Conservation (phyloP, 2,888 invertebrate species). For the Acleris cristana region DNA sequence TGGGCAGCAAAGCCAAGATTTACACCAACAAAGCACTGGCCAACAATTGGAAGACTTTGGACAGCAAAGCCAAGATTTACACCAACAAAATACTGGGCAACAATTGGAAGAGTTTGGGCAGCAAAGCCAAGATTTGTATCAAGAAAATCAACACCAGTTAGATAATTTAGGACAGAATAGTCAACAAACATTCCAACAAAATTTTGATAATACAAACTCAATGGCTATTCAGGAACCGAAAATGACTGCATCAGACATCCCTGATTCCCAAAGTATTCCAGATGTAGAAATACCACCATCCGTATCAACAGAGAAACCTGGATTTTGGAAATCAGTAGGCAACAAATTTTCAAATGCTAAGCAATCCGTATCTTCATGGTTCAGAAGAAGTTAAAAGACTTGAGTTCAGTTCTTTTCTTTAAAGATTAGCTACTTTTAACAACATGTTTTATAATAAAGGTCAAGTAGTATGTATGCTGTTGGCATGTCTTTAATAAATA, state of each 20-base stretch:
- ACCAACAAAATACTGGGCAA: no score
- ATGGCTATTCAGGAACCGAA: slow-evolving; percentile 29
- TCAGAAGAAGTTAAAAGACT: slow-evolving; percentile 55
- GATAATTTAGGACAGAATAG: slow-evolving; percentile 35
- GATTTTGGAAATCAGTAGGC: slow-evolving; percentile 84
- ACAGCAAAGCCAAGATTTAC: no score
- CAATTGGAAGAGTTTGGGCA: no score
- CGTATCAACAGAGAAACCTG: slow-evolving; percentile 65
- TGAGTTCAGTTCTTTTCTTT: not conserved
- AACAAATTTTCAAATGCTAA: slow-evolving; percentile 79
- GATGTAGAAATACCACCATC: slow-evolving; percentile 45
- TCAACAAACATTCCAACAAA: slow-evolving; percentile 31
- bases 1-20: no score
- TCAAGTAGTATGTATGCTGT: no score
- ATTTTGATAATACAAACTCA: slow-evolving; percentile 29
- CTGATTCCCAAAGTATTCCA: slow-evolving; percentile 29
- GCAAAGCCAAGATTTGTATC: slow-evolving; percentile 11
- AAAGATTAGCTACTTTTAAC: no score
- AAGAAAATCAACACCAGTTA: slow-evolving; percentile 2
- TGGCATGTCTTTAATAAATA: no score
- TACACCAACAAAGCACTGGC: no score
- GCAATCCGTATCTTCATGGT: slow-evolving; percentile 81
- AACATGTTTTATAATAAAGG: no score
- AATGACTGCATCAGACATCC: slow-evolving; percentile 10
- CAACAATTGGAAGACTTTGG: no score